Evolutionary conservation across 2,888 invertebrate species (phyloP), one percentile per base, ranked within the genome.

Genomic region (Tholera decimalis): DNA sequence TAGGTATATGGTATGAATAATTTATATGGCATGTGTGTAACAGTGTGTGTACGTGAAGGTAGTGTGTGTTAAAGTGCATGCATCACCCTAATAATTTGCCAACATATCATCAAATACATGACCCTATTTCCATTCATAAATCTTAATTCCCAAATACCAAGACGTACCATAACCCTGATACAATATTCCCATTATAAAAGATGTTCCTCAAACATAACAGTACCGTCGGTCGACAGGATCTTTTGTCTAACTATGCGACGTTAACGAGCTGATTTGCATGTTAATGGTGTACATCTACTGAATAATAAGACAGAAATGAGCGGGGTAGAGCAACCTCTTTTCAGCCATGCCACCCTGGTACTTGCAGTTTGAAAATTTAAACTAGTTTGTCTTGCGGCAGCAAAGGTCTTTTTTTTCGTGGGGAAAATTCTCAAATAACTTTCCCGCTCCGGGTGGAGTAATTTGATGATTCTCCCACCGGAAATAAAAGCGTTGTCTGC

Each of bases 221-320:
- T 41, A 43, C 33, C 39, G 56, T n/a, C 37, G 57, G 56, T n/a
- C 37, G 57, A 44, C 56, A 20, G 58, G 22, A 63, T 63, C 80
- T 78, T 80, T 78, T 80, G 80, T 80, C 56, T 63, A 65, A 61
- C 50, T 49, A 47, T 54, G 58, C 72, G 57, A 62, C 63, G 63
- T 73, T 79, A 73, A 73, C 70, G 70, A 73, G 73, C 67, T 70
- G 73, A 80, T 79, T 80, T 77, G 60, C 79, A 79, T 79, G 67
- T 77, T 80, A 77, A 79, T 77, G 77, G 44, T 51, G 72, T 61
- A 66, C 70, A 60, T 54, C 64, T 43, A 70, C 73, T 70, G 77
- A 73, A 77, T 78, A 80, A 73, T 78, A 76, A 72, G 56, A 30
- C 46, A 56, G 63, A 71, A 73, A 73, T 73, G 73, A 71, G 55